A percentile compares a stretch with the other conserved stretches of the same genome.
phyloP scores from a whole-genome alignment of 2,113 vertebrate species.

The Pantherophis guttatus region DNA sequence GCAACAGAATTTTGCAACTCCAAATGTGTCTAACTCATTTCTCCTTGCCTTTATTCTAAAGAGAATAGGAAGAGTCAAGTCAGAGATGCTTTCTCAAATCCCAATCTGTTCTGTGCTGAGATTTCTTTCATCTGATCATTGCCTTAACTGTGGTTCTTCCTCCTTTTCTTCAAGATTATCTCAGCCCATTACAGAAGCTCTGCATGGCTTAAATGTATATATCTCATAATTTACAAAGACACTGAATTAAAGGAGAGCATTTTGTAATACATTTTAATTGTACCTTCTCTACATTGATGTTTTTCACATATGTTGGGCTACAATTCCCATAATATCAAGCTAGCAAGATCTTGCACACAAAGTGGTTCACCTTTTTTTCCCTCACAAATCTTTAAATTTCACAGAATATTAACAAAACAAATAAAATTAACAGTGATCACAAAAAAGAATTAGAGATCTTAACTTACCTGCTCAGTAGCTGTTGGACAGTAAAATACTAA shows the following conservation, averaged over 20 bases:
- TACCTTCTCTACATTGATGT: neutral
- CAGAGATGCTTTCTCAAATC: neutral
- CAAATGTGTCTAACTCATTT: neutral
- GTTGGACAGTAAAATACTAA: slow-evolving; percentile 94
- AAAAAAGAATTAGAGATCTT: neutral
- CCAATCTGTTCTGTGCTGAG: neutral
- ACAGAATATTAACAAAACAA: neutral
- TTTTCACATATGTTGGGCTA: neutral
- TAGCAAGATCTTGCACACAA: neutral
- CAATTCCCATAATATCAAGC: neutral
- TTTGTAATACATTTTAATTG: neutral
- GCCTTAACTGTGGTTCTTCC: neutral
- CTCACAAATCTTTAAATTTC: neutral
- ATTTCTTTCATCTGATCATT: neutral
- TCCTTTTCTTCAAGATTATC: neutral
- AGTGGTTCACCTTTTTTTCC: neutral
- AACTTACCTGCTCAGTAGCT: slow-evolving; percentile 91
- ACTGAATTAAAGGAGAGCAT: neutral
- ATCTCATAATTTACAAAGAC: neutral
- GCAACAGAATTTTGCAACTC: neutral
- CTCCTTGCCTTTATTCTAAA: neutral
- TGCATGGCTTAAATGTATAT: neutral
- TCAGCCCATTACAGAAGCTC: neutral
- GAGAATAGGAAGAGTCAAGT: neutral
- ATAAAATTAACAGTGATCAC: neutral